A percentile compares a stretch with the other conserved stretches of the same genome.
phyloP scores from a whole-genome alignment of 2,113 vertebrate genomes.

The Triplophysa dalaica region DNA sequence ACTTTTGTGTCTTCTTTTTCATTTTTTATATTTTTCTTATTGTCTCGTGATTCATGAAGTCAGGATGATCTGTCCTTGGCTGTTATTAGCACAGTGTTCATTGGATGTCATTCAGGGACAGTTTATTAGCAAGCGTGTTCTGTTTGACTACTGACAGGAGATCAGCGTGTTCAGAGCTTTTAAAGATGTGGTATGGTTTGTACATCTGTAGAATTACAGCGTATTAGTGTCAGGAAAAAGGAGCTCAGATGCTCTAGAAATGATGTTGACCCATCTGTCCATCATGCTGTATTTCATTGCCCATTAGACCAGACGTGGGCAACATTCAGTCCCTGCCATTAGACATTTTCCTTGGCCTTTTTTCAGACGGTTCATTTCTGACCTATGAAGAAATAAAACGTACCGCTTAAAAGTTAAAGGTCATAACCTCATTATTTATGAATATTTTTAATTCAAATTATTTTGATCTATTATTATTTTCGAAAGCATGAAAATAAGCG shows the following conservation, averaged over 20 bases:
- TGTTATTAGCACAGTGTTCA: conserved; percentile 35
- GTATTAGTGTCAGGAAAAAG: conserved; percentile 53
- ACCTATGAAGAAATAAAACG: neutral
- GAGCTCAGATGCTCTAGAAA: conserved; percentile 56
- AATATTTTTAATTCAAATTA: too few relatives aligned
- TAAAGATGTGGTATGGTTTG: conserved; percentile 55
- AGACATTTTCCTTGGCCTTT: neutral
- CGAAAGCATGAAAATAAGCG: too few relatives aligned
- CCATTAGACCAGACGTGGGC: conserved; percentile 40
- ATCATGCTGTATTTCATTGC: conserved; percentile 28
- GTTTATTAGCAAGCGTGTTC: conserved; percentile 36
- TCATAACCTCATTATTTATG: too few relatives aligned
- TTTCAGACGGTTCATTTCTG: neutral
- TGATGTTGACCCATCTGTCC: conserved; percentile 40
- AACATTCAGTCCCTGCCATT: neutral
- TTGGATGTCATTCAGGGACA: neutral
- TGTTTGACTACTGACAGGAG: conserved; percentile 58
- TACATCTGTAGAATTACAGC: conserved; percentile 58
- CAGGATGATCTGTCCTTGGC: neutral
- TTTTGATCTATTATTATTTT: too few relatives aligned
- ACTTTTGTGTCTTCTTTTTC: neutral
- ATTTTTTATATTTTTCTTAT: neutral
- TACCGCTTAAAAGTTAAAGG: too few relatives aligned
- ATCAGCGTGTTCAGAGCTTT: conserved; percentile 53
- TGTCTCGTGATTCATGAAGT: conserved; percentile 20